Base-by-base conservation (phyloP, 2,113 vertebrate genomes). In the Pangasianodon hypophthalmus region DNA sequence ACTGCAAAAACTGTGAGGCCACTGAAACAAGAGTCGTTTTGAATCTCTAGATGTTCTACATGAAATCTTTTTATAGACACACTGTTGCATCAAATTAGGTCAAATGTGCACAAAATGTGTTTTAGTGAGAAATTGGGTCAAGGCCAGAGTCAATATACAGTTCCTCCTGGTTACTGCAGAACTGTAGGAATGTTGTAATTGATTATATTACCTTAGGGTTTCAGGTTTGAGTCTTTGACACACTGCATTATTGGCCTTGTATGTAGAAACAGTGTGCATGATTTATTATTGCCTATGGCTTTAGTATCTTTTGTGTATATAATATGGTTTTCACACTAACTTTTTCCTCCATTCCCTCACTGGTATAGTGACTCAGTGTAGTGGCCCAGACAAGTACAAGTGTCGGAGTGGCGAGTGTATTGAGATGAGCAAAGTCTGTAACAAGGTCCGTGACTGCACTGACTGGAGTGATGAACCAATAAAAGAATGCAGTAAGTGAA, bases 381-480 rank as follows among this genome's bases (percentile, higher is more conserved):
- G 95, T 58, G 97, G 98, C 75, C 97, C 98, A 11, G 97, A 98
- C 14, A 98, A 98, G 94, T 99, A 99, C 95, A 98, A 97, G 94
- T 99, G 98, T 94, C 96, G 96, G 92, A 99, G 96, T 58, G 98
- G 98, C 18, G 98, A 99, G 90, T 99, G 98, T 91, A 97, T 99
- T 80, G 98, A 99, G 80, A 94, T 97, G 93, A 96, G 89, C 93
- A 97, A 97, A 95, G 98, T 99, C 7, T 99, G 98, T 93, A 98
- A 99, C 95, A 97, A 97, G 91, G 95, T 96, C 90, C 95, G 96
- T 64, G 98, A 99, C 95, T 99, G 98, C 95, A 96, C 95, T 2
- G 98, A 99, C 95, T 98, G 98, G 98, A 99, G 98, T n/a, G 98
- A 99, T 11, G 98, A 99, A 60, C 98, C 98, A 24, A 96, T 98